Conservation (phyloP, 2,888 invertebrate genomes). For the Pardosa pseudoannulata region DNA sequence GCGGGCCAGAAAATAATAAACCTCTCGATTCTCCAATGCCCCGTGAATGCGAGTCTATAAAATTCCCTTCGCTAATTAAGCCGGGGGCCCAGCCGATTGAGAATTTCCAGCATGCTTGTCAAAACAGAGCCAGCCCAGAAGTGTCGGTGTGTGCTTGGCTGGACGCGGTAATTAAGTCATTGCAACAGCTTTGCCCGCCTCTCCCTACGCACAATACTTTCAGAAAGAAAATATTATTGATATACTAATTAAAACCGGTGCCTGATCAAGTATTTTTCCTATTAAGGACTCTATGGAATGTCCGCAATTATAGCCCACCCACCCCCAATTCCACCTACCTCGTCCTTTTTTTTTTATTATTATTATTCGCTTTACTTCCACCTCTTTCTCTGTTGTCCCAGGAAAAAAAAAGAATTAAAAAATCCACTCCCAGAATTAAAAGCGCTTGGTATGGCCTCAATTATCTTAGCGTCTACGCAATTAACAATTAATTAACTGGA, state of each 20-base stretch:
- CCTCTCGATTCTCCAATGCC: slow-evolving; percentile 52
- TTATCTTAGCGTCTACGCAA: slow-evolving; percentile 71
- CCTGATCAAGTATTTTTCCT: slow-evolving; percentile 66
- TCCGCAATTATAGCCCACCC: slow-evolving; percentile 43
- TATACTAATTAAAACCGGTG: slow-evolving; percentile 67
- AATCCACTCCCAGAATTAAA: slow-evolving; percentile 65
- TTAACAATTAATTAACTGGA: slow-evolving; percentile 71
- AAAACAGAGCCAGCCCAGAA: slow-evolving; percentile 60
- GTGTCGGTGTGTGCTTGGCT: slow-evolving; percentile 66
- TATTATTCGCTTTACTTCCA: slow-evolving; percentile 1
- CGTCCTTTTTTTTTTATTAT: not conserved
- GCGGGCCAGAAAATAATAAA: slow-evolving; percentile 37
- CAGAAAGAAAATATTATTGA: slow-evolving; percentile 69
- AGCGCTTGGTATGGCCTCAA: slow-evolving; percentile 61
- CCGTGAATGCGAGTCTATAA: slow-evolving; percentile 42
- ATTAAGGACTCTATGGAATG: slow-evolving; percentile 60
- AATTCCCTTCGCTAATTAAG: slow-evolving; percentile 7
- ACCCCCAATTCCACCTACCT: not conserved
- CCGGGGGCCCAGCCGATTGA: not conserved
- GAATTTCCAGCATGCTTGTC: slow-evolving; percentile 52
- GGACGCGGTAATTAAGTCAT: slow-evolving; percentile 71
- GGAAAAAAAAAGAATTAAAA: slow-evolving; percentile 16
- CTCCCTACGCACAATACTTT: slow-evolving; percentile 48
- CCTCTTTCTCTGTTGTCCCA: not conserved
- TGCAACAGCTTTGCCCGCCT: slow-evolving; percentile 62